Percentiles rank a stretch among this genome's conserved stretches.
Evolutionary conservation across 2,113 vertebrate genomes (phyloP).

Genomic region (Craseonycteris thonglongyai): DNA sequence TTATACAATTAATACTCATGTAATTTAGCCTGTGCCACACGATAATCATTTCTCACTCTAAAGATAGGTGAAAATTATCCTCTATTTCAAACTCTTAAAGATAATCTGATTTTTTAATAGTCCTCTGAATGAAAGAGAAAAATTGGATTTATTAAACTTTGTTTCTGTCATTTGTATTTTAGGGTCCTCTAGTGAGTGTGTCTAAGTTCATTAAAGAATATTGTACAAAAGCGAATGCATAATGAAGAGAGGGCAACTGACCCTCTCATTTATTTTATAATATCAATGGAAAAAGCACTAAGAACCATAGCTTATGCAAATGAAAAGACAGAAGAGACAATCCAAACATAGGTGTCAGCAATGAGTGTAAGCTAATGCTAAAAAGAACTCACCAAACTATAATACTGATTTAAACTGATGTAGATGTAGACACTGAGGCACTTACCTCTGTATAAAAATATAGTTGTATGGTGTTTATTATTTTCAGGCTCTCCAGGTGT

Average conservation of each 20-base stretch:
- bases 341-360: background rate
- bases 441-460: background rate
- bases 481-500: constrained; percentile 54
- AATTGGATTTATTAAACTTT: background rate
- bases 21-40: background rate
- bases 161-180: background rate
- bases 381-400: constrained; percentile 14
- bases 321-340: background rate
- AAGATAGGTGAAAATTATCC: background rate
- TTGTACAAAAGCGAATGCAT: background rate
- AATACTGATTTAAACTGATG: constrained; percentile 40
- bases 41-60: background rate
- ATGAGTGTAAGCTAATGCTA: constrained; percentile 22
- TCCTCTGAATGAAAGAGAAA: background rate
- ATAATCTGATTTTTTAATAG: background rate
- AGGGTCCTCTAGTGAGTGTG: background rate
- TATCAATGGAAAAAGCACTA: background rate
- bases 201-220: background rate
- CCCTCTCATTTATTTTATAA: background rate
- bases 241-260: background rate
- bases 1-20: background rate
- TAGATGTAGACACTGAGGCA: background rate
- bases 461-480: constrained; percentile 44
- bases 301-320: background rate
- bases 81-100: background rate